Conservation (phyloP, 2,888 invertebrate genomes). For the Agrotis puta region DNA sequence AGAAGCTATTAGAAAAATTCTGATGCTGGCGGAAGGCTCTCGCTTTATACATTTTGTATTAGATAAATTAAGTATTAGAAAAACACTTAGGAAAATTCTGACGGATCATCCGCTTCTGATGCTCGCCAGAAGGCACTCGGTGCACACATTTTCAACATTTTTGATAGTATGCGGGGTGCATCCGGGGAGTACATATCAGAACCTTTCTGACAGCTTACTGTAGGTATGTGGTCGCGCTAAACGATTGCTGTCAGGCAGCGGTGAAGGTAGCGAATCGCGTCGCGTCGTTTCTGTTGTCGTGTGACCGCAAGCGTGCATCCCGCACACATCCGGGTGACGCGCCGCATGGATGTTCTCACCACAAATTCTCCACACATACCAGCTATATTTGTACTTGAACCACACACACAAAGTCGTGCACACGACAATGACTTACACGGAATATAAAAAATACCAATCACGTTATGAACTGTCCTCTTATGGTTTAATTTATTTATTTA, state of each 20-base stretch:
- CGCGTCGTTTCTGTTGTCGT: constrained; percentile 54
- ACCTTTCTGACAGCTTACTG: too few species aligned
- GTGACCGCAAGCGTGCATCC: constrained; percentile 68
- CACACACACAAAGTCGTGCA: constrained; percentile 58
- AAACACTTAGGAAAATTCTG: too few species aligned
- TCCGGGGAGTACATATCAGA: too few species aligned
- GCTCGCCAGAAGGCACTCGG: too few species aligned
- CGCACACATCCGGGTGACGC: constrained; percentile 65
- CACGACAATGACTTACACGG: constrained; percentile 72
- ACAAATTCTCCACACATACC: constrained; percentile 75
- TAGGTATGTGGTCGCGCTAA: not conserved
- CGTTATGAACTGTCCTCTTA: constrained; percentile 59
- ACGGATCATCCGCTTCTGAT: too few species aligned
- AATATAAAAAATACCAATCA: constrained; percentile 64
- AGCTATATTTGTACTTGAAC: constrained; percentile 65
- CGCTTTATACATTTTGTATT: too few species aligned
- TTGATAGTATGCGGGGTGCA: too few species aligned
- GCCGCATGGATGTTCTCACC: constrained; percentile 71
- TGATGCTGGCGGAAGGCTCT: too few species aligned
- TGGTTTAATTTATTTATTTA: constrained; percentile 59
- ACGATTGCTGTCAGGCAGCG: constrained; percentile 15
- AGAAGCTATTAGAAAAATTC: too few species aligned
- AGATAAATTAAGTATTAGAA: too few species aligned
- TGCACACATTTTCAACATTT: too few species aligned
- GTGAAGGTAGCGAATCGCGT: constrained; percentile 38